These are phyloP conservation scores for Yponomeuta malinellus DNA, from an alignment of 2,888 invertebrate species.

Conservation along the genomic window DNA sequence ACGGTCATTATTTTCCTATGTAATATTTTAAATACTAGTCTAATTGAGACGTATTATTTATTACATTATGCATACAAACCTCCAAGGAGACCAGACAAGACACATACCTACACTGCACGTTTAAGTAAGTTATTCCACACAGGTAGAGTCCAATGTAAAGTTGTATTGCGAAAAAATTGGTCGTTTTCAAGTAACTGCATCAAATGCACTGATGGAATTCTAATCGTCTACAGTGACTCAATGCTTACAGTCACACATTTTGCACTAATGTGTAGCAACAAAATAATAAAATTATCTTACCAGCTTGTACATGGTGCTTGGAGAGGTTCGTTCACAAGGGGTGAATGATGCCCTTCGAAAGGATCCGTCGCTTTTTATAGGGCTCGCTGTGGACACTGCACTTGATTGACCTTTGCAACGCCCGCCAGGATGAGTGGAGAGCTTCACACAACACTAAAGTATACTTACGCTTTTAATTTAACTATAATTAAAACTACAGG, in stretches of 20 bases:
- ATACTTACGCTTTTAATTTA: background rate
- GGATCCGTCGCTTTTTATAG: slow-evolving; percentile 37
- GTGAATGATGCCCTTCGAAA: slow-evolving; percentile 41
- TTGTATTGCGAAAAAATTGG: background rate
- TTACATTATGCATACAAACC: background rate
- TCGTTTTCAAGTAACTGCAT: background rate
- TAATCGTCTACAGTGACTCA: background rate
- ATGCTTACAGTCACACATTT: background rate
- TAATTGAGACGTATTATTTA: background rate
- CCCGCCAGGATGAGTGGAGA: slow-evolving; percentile 20
- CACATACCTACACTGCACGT: background rate
- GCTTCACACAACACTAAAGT: slow-evolving; percentile 23
- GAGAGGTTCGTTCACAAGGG: slow-evolving; percentile 30
- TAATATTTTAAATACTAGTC: background rate
- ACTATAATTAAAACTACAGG: too few species aligned
- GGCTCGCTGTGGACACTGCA: slow-evolving; percentile 26
- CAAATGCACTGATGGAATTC: background rate
- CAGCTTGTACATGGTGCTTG: slow-evolving; percentile 43
- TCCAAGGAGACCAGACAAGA: background rate
- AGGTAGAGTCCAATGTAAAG: background rate
- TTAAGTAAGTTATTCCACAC: background rate
- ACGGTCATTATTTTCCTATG: background rate
- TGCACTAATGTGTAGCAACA: background rate
- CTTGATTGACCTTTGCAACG: slow-evolving; percentile 36
- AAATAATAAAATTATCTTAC: slow-evolving; percentile 30